phyloP scores from a whole-genome alignment of 23 tunicate species.

The Corella eumyota region DNA sequence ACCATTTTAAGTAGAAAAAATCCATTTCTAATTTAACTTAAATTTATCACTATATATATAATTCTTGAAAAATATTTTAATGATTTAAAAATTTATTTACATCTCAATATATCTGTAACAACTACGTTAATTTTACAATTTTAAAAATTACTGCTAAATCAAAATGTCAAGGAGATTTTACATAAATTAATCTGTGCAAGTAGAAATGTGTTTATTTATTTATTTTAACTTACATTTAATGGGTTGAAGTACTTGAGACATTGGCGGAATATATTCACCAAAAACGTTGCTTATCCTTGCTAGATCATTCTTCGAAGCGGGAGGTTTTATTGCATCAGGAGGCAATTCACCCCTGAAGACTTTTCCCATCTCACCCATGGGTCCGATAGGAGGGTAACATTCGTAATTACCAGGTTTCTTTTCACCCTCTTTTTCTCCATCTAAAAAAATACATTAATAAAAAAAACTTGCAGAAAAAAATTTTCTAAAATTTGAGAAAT shows the following conservation, averaged over 20 bases:
- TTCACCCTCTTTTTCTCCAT: slow-evolving; percentile 53
- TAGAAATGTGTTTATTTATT: no score
- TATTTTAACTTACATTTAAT: slow-evolving; percentile 33
- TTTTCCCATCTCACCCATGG: slow-evolving; percentile 99
- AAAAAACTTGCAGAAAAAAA: neutral
- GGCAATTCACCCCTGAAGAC: slow-evolving; percentile 94
- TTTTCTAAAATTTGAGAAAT: no score
- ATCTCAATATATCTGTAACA: no score
- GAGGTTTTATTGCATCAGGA: slow-evolving; percentile 88
- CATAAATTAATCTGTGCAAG: no score
- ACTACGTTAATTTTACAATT: no score
- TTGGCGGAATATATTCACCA: slow-evolving; percentile 51
- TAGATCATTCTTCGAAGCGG: slow-evolving; percentile 56
- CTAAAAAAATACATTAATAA: neutral
- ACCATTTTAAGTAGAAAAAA: no score
- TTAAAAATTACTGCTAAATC: no score
- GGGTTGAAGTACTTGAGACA: slow-evolving; percentile 28
- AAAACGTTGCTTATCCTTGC: slow-evolving; percentile 41
- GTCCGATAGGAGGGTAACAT: slow-evolving; percentile 92
- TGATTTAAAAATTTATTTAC: no score
- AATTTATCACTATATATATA: no score
- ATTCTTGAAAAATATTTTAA: no score
- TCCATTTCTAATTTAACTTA: no score
- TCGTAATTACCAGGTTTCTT: slow-evolving; percentile 48
- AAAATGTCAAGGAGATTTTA: no score